Evolutionary conservation across 2,113 vertebrate genomes (phyloP).

Genomic region (Chloroceryle aenea): DNA sequence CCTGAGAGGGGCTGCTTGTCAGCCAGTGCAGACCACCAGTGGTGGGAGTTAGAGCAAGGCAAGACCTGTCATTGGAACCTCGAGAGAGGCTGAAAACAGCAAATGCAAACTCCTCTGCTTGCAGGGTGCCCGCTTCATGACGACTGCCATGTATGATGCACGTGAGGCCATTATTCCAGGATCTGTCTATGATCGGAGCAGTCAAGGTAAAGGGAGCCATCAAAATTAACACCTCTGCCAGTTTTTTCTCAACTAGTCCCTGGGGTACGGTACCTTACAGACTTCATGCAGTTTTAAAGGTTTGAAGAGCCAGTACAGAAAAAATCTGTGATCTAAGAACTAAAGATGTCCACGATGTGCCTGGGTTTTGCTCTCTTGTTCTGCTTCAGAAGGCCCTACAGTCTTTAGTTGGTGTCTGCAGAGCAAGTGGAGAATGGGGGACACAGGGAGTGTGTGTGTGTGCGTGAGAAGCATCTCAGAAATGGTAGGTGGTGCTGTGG

Average conservation of each 20-base stretch:
- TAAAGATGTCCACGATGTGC: accelerated
- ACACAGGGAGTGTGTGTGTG: not conserved
- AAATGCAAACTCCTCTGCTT: not conserved
- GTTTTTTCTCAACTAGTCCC: accelerated
- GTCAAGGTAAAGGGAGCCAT: slow-evolving; percentile 77
- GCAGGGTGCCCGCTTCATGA: slow-evolving; percentile 98
- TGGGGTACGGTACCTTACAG: not conserved
- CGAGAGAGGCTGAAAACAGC: not conserved
- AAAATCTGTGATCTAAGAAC: accelerated
- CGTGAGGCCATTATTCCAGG: slow-evolving; percentile 96
- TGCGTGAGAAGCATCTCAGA: accelerated
- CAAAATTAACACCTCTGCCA: accelerated
- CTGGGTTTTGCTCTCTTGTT: not conserved
- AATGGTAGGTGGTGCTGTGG: not conserved
- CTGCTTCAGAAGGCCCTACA: accelerated
- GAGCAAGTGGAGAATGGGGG: not conserved
- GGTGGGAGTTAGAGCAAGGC: not conserved
- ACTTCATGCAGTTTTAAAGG: not conserved
- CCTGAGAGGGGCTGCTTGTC: not conserved
- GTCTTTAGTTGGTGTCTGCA: not conserved
- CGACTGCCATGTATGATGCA: slow-evolving; percentile 97
- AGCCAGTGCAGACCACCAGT: not conserved
- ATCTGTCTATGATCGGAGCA: slow-evolving; percentile 95
- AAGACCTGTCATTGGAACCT: not conserved
- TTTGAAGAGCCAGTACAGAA: not conserved